A percentile compares a stretch with the other conserved stretches of the same genome.
Evolutionary conservation across 2,888 invertebrate genomes (phyloP).

Genomic region (Caradrina clavipalpis): DNA sequence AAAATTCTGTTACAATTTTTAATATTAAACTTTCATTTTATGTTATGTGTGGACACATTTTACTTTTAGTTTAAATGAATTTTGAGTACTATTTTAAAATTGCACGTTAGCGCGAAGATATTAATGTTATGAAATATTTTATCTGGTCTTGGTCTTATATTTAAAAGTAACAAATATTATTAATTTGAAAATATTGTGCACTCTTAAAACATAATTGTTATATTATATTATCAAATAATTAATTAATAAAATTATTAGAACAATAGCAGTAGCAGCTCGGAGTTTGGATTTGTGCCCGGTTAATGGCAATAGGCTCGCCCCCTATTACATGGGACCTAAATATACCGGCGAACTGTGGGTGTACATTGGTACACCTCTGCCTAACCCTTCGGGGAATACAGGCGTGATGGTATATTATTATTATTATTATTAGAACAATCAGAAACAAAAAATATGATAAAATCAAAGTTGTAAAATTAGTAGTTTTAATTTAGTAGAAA

Average conservation of each 20-base stretch:
- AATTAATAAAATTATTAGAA: background rate
- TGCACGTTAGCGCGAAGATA: no score
- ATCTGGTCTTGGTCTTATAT: no score
- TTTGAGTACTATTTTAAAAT: background rate
- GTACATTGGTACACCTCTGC: no score
- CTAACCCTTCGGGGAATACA: no score
- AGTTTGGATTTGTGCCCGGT: no score
- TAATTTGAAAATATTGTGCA: background rate
- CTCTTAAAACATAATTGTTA: conserved; percentile 4
- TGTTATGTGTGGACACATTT: conserved; percentile 21
- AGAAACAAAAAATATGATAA: conserved; percentile 17
- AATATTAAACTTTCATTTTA: conserved; percentile 41
- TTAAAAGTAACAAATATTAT: no score
- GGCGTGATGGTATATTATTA: no score
- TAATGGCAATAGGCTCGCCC: no score
- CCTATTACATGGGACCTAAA: no score
- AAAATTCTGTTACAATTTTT: conserved; percentile 26
- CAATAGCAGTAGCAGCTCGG: no score
- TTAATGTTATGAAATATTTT: background rate
- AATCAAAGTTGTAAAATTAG: background rate
- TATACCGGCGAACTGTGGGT: no score
- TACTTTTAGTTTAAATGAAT: background rate
- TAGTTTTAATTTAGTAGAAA: background rate
- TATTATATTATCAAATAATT: conserved; percentile 1
- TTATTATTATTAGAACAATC: conserved; percentile 21